Conservation (phyloP, 2,888 invertebrate species). For the Andrena chrysosceles region DNA sequence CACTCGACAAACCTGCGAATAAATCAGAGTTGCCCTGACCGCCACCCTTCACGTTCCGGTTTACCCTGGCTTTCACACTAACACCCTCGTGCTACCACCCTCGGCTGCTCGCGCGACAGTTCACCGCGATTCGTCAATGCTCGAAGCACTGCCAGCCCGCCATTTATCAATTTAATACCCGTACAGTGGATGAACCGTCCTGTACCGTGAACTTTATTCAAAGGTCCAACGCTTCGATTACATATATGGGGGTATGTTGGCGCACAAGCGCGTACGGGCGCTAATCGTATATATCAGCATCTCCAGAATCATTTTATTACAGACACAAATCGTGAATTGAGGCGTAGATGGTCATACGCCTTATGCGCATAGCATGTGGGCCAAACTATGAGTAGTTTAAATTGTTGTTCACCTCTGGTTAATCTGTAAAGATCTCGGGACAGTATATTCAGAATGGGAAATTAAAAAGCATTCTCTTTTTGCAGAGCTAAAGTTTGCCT, state of each 20-base stretch:
- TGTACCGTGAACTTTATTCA: slow-evolving; percentile 28
- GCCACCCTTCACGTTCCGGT: slow-evolving; percentile 62
- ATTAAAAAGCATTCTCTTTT: no score
- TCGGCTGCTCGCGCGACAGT: slow-evolving; percentile 53
- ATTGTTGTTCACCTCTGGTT: no score
- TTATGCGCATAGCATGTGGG: no score
- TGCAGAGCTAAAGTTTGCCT: no score
- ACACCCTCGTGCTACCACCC: slow-evolving; percentile 37
- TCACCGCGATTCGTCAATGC: slow-evolving; percentile 75
- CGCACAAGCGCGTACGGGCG: neutral
- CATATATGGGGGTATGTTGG: slow-evolving; percentile 22
- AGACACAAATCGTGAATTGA: no score
- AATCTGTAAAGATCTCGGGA: no score
- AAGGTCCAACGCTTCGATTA: slow-evolving; percentile 31
- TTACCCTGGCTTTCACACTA: slow-evolving; percentile 60
- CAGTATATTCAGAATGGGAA: no score
- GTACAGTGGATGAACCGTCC: slow-evolving; percentile 65
- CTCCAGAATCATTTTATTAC: no score
- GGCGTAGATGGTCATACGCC: no score
- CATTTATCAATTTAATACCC: slow-evolving; percentile 78
- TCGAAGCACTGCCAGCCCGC: slow-evolving; percentile 67
- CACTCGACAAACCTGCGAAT: slow-evolving; percentile 58
- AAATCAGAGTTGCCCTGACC: slow-evolving; percentile 62
- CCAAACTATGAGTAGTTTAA: no score
- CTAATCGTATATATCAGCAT: no score